phyloP scores from a whole-genome alignment of 2,888 invertebrate genomes.

The Stictocephala bisonia region DNA sequence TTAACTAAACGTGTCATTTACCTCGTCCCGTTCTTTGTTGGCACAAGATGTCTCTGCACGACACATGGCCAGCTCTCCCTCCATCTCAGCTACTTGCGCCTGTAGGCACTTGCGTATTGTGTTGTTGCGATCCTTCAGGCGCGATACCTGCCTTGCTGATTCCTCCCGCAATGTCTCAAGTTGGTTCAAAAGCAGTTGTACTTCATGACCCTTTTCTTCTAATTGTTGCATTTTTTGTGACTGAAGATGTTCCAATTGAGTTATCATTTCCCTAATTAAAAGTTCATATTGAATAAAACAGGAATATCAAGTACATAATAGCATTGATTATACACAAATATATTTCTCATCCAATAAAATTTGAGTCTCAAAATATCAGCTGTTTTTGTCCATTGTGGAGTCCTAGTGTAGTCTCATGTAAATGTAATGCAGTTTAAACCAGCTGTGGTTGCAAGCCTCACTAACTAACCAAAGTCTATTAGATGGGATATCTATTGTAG shows the following conservation, averaged over 20 bases:
- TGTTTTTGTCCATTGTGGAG: too few species aligned
- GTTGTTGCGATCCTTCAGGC: constrained; percentile 75
- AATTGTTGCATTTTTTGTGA: constrained; percentile 66
- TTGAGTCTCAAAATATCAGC: too few species aligned
- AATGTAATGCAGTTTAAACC: too few species aligned
- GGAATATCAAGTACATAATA: too few species aligned
- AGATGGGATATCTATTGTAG: too few species aligned
- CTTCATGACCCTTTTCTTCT: constrained; percentile 77
- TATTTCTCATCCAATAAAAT: too few species aligned
- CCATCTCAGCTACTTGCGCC: constrained; percentile 74
- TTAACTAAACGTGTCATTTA: constrained; percentile 55
- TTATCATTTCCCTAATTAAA: background rate
- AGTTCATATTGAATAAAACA: too few species aligned
- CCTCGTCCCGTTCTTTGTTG: constrained; percentile 76
- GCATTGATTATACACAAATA: too few species aligned
- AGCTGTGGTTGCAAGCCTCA: too few species aligned
- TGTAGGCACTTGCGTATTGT: constrained; percentile 73
- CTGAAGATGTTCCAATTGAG: constrained; percentile 4
- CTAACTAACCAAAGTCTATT: too few species aligned
- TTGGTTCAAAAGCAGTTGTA: constrained; percentile 73
- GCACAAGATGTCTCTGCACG: constrained; percentile 73
- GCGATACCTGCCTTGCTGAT: constrained; percentile 73
- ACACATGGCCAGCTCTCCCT: constrained; percentile 73
- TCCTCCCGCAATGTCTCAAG: constrained; percentile 76
- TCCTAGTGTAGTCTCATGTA: too few species aligned